phyloP scores from a whole-genome alignment of 2,888 invertebrate species.

The Aricia artaxerxes region DNA sequence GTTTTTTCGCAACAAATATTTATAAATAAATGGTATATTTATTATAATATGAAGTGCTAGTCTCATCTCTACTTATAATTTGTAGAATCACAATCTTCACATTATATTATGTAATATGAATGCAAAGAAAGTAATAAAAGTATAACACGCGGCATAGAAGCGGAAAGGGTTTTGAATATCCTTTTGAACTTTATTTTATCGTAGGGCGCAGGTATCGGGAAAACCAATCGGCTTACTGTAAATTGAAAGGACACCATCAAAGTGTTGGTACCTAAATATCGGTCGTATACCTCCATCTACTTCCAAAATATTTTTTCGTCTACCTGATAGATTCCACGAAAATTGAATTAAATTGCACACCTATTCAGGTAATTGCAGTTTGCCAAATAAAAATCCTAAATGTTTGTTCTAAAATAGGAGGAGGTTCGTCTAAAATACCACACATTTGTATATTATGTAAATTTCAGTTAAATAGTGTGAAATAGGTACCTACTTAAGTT shows the following conservation, averaged over 20 bases:
- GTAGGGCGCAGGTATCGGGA: constrained; percentile 28
- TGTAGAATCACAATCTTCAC: neutral
- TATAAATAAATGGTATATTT: too few species aligned
- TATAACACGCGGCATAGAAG: neutral
- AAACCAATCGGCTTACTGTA: constrained; percentile 33
- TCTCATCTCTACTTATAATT: neutral
- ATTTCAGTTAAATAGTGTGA: too few species aligned
- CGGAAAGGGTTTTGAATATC: constrained; percentile 21
- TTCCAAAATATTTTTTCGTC: constrained; percentile 2
- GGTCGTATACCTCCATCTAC: neutral
- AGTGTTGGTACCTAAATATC: constrained; percentile 2
- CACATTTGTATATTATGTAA: too few species aligned
- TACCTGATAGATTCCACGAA: neutral
- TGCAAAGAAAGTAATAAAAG: neutral
- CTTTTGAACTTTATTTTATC: constrained; percentile 31
- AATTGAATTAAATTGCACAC: neutral
- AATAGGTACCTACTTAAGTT: neutral
- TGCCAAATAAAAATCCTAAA: neutral
- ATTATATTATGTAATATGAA: neutral
- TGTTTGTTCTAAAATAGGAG: neutral
- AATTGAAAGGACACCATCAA: constrained; percentile 32
- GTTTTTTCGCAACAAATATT: too few species aligned
- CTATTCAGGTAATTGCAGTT: neutral
- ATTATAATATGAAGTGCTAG: neutral
- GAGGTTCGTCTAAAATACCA: neutral